Base-by-base conservation (phyloP, 2,888 invertebrate genomes). In the Coenonympha glycerion region DNA sequence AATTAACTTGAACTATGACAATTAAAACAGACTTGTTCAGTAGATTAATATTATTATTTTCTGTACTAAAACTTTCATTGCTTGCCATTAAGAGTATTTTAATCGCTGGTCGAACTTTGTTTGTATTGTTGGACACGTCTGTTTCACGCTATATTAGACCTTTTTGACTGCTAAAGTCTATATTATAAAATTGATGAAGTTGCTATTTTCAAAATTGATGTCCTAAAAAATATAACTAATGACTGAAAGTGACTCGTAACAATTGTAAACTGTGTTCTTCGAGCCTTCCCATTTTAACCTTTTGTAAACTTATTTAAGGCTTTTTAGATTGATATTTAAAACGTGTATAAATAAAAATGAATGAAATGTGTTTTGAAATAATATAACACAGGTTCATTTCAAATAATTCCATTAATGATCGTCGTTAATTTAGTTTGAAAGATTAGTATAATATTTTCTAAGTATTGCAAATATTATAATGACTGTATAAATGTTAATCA, bases 251-350 rank as follows among this genome's bases (percentile, higher is more conserved):
- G 24, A 46, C 21, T 44, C 46, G 13, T 51, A 26, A 40, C 33
- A n/a, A n/a, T n/a, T 45, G 24, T 24, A 34, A 47, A 52, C 55
- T 49, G 55, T 55, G 49, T 52, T 55, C 55, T 52, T 47, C 28
- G 33, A 44, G 42, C 40, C 47, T 52, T 34, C 52, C 31, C 24
- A 30, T 47, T 36, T 40, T 41, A n/a, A 40, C n/a, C 15, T 44
- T 37, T 37, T 39, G 21, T 39, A 45, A 45, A 30, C n/a, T 34
- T n/a, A 22, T 36, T 40, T 30, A 31, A 30, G 52, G 55, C 52
- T 55, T 55, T 49, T 47, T 50, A 30, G 31, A 53, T 31, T 49
- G 50, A 37, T 44, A 46, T n/a, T n/a, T 37, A 37, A 33, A 39
- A 47, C 18, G 24, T 39, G 9, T 15, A 39, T 24, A 31, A 45